Evolutionary conservation across 2,888 invertebrate genomes (phyloP).

Genomic region (Philopedon plagiatum): DNA sequence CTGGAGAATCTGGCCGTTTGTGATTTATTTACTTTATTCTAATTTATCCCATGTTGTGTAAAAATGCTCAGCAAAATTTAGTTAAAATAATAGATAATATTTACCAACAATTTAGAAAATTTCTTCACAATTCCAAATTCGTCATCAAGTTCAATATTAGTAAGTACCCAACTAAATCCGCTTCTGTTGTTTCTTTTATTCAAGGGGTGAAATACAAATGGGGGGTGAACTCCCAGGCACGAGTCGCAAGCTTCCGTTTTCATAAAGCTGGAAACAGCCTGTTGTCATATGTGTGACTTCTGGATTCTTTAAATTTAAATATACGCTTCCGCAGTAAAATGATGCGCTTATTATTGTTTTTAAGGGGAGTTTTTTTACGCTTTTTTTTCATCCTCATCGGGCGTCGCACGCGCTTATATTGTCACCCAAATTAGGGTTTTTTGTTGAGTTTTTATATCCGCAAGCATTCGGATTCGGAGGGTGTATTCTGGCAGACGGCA

Average conservation of each 20-base stretch:
- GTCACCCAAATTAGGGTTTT: conserved; percentile 56
- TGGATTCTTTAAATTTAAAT: conserved; percentile 65
- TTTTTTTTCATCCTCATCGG: neutral
- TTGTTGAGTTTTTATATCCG: conserved; percentile 61
- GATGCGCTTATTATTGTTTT: conserved; percentile 59
- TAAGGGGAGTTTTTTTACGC: conserved; percentile 36
- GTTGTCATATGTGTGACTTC: conserved; percentile 65
- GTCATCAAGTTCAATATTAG: neutral
- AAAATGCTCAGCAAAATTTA: too few relatives aligned
- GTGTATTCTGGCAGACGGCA: conserved; percentile 19
- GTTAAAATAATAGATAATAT: too few relatives aligned
- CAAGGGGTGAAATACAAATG: conserved; percentile 63
- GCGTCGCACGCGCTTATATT: conserved; percentile 35
- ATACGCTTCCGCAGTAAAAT: conserved; percentile 63
- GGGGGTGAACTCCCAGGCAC: conserved; percentile 61
- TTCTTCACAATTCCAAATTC: neutral
- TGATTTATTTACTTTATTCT: too few relatives aligned
- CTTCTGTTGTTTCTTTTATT: conserved; percentile 20
- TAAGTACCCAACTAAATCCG: conserved; percentile 29
- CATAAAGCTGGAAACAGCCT: conserved; percentile 69
- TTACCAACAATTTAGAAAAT: too few relatives aligned
- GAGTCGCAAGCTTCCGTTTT: conserved; percentile 68
- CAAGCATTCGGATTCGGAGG: conserved; percentile 34
- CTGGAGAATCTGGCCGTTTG: too few relatives aligned
- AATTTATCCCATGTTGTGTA: too few relatives aligned